Evolutionary conservation across 1,140 invertebrate species (phyloP), one percentile per base, ranked within the genome.

Genomic region (Philotrypesis tridentata): DNA sequence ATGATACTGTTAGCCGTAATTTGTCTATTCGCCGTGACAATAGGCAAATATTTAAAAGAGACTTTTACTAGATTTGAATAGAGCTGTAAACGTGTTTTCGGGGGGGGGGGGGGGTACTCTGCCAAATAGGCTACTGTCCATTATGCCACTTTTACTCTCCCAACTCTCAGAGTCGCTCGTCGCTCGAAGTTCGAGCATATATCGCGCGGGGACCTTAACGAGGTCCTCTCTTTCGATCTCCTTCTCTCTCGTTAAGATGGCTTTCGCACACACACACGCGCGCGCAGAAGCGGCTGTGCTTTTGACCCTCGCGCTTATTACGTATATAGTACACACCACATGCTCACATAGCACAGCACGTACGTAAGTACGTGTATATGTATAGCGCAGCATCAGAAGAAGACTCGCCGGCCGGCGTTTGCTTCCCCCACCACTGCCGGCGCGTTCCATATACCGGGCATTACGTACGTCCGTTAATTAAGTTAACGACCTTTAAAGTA

Each of bases 401-500:
- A 60, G 67, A 55, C 48, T 55, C 48, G 21, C 17, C 48, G 55
- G 79, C 65, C 73, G 21, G 48, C 48, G 21, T 55, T 17, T 1
- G 48, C 4, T 55, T n/a, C 21, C 40, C 40, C 40, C 40, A 43
- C 40, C 21, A 55, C 40, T n/a, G n/a, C 2, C 48, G 48, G 6
- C 48, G 48, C 76, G 83, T 77, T 75, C 77, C 67, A 82, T 74
- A 83, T 29, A 25, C 85, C 71, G 75, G 82, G 85, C 84, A 84
- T 87, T 88, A 87, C 85, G 84, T 87, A 85, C 85, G 85, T 87
- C 79, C 84, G 87, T 88, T 89, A 89, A 89, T 89, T 89, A 89
- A 89, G 87, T 88, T 89, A 89, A 89, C 87, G 86, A 89, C 85
- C 85, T 83, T 86, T 89, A 86, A 88, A 89, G 86, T 87, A 85